These are phyloP conservation scores for Ariolimax columbianus DNA, from an alignment of 2,888 invertebrate genomes.

Conservation along the genomic window DNA sequence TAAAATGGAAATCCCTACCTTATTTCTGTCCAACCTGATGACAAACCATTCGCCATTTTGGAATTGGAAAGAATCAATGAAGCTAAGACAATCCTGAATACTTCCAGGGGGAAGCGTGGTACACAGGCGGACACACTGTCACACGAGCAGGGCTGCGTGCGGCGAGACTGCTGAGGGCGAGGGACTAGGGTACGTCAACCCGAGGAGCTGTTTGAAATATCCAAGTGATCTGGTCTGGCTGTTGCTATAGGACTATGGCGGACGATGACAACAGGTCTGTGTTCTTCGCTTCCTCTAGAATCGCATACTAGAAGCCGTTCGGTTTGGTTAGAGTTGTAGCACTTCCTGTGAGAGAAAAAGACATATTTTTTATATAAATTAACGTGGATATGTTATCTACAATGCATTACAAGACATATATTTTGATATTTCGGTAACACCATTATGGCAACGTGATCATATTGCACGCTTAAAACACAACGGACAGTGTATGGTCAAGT, in stretches of 20 bases:
- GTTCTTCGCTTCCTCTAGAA: too few relatives aligned
- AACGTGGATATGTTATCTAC: too few relatives aligned
- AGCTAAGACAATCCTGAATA: background rate
- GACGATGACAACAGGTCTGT: too few relatives aligned
- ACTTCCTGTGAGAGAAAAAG: too few relatives aligned
- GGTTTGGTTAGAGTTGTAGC: too few relatives aligned
- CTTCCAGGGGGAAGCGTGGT: background rate
- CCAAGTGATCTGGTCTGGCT: background rate
- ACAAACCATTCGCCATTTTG: constrained; percentile 11
- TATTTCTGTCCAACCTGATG: background rate
- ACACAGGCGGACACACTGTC: background rate
- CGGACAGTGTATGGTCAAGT: too few relatives aligned
- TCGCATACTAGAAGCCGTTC: too few relatives aligned
- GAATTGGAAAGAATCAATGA: constrained; percentile 11
- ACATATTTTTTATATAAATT: too few relatives aligned
- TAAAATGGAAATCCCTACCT: background rate
- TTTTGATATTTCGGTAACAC: too few relatives aligned
- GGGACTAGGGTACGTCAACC: background rate
- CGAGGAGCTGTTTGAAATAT: background rate
- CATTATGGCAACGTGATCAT: too few relatives aligned
- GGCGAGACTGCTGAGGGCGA: background rate
- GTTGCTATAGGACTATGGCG: background rate
- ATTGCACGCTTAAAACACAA: too few relatives aligned
- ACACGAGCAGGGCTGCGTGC: background rate
- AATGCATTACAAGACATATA: too few relatives aligned